A percentile compares a stretch with the other conserved stretches of the same genome.
Conservation (phyloP, 2,797 vertebrate genomes). For the Onychomys leucogaster region DNA sequence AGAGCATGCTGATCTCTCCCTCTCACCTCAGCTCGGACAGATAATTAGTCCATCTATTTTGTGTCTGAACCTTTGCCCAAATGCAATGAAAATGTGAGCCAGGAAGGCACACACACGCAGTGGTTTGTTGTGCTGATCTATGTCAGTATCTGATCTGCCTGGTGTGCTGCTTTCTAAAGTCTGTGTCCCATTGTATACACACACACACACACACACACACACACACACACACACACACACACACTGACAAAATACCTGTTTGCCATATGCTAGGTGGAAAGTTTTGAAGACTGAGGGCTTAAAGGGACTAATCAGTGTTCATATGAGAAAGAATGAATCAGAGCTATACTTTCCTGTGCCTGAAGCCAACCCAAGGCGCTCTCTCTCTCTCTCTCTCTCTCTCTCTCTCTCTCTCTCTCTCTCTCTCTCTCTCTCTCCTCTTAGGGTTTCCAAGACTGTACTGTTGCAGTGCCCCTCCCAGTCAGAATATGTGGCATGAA, state of each 20-base stretch:
- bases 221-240: not conserved
- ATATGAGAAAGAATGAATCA: not conserved
- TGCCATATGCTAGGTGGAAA: not conserved
- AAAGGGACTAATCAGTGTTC: fast-evolving
- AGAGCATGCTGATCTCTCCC: not conserved
- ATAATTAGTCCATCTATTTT: not conserved
- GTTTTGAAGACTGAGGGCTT: not conserved
- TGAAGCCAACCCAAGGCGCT: too few species aligned
- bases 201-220: not conserved
- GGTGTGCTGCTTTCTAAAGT: not conserved
- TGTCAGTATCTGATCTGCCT: not conserved
- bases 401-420: too few species aligned
- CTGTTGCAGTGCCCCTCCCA: not conserved
- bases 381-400: too few species aligned
- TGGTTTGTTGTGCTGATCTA: not conserved
- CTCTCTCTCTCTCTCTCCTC: too few species aligned
- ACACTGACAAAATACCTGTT: not conserved
- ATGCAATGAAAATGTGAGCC: not conserved
- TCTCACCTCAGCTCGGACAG: not conserved
- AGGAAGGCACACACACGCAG: fast-evolving
- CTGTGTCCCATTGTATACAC: not conserved
- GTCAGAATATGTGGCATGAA: not conserved
- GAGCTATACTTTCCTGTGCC: fast-evolving
- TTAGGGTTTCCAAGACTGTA: fast-evolving
- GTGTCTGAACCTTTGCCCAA: not conserved